Percentiles rank a stretch among this genome's conserved stretches.
Conservation (phyloP, 2,888 invertebrate species). For the Pandemis corylana region DNA sequence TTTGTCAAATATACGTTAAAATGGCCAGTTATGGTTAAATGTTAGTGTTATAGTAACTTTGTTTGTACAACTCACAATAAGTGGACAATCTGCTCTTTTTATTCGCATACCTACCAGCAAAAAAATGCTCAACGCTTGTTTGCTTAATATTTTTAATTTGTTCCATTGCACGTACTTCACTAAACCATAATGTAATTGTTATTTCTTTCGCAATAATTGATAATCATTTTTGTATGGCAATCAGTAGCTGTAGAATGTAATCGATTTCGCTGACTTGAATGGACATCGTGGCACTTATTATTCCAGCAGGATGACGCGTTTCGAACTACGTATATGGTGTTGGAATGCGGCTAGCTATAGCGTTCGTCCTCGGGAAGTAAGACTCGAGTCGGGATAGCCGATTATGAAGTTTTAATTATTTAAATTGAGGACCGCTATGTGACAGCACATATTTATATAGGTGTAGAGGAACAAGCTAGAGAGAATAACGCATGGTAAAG, state of each 20-base stretch:
- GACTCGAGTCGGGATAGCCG: neutral
- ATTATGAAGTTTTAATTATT: slow-evolving; percentile 2
- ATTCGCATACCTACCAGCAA: neutral
- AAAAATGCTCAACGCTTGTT: neutral
- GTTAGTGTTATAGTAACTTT: too few species aligned
- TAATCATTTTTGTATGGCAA: slow-evolving; percentile 12
- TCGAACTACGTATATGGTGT: slow-evolving; percentile 72
- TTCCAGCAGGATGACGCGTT: slow-evolving; percentile 66
- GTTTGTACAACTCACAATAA: neutral
- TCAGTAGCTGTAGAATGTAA: slow-evolving; percentile 47
- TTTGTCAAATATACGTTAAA: too few species aligned
- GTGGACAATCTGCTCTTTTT: neutral
- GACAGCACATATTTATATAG: neutral
- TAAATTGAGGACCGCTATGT: neutral
- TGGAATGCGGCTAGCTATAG: slow-evolving; percentile 66
- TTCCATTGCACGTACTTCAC: slow-evolving; percentile 15
- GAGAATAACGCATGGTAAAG: neutral
- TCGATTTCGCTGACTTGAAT: slow-evolving; percentile 54
- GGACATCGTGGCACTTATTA: slow-evolving; percentile 63
- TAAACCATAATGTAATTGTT: slow-evolving; percentile 14
- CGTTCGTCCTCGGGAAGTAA: slow-evolving; percentile 53
- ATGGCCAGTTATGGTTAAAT: too few species aligned
- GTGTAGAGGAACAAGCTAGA: neutral
- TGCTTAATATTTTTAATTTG: neutral
- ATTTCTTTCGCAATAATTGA: slow-evolving; percentile 26